Evolutionary conservation across 2,113 vertebrate species (phyloP), one percentile per base, ranked within the genome.

Genomic region (Equus przewalskii): DNA sequence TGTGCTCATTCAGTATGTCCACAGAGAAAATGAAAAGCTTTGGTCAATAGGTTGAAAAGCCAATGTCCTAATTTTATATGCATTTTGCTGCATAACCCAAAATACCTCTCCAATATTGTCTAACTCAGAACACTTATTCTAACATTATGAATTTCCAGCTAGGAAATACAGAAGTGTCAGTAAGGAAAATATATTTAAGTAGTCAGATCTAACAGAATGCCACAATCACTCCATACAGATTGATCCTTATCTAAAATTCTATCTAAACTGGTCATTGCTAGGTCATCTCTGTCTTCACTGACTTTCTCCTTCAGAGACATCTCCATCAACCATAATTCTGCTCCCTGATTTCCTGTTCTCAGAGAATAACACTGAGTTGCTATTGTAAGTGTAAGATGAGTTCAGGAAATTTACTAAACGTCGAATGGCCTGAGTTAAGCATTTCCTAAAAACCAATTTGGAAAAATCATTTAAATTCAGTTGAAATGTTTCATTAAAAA

Each of bases 381-480:
- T 94, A 41, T 79, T 95, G 3, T 83, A 76, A 88, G n/a, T 49
- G 80, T 21, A 91, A 92, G 72, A 89, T 89, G 44, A 95, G 54
- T 83, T 91, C 33, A 73, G 84, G 54, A 96, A 91, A 84, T 89
- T 54, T 62, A 85, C 41, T 88, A 84, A 93, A 78, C 13, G 88
- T 95, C 16, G 24, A 76, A 92, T 83, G 78, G 15, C 15, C 95
- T 89, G 58, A 88, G 69, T 84, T 93, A 94, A 96, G 56, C 67
- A 81, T 92, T 95, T 97, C 60, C 89, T 85, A 91, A 97, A 96
- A 96, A 51, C 21, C 65, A 88, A 90, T 84, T 96, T 95, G 44
- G 30, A 85, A 94, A 97, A 89, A 54, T 79, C 64, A 96, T 85
- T 97, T 96, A 91, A 70, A 93, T 85, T 87, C 79, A 89, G n/a